Conservation (phyloP, 2,888 invertebrate species). For the Baccha elongata region DNA sequence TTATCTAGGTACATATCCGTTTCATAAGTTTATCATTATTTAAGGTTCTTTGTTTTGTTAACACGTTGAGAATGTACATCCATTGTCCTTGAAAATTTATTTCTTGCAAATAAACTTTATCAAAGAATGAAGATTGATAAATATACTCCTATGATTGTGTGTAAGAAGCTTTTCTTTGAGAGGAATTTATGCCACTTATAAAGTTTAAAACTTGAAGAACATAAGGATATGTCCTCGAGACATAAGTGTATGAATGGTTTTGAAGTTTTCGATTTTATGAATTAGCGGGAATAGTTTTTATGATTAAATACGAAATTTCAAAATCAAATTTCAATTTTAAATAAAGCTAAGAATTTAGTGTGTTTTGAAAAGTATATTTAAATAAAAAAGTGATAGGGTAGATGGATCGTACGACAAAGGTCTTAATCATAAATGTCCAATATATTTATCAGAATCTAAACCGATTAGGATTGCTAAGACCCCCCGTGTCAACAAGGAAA, state of each 20-base stretch:
- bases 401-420: too few species aligned
- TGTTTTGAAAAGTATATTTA: too few species aligned
- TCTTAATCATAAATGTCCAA: too few species aligned
- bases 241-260: neutral
- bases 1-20: too few species aligned
- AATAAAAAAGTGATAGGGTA: too few species aligned
- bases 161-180: neutral
- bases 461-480: too few species aligned
- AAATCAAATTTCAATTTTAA: neutral
- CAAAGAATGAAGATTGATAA: neutral
- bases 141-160: neutral
- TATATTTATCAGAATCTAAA: too few species aligned
- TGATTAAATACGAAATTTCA: neutral
- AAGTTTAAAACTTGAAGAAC: conserved; percentile 2
- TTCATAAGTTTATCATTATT: conserved; percentile 48
- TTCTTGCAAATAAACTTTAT: neutral
- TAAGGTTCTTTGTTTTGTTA: conserved; percentile 22
- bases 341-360: too few species aligned
- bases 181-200: neutral
- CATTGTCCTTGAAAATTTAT: neutral
- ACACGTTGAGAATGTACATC: neutral
- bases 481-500: too few species aligned
- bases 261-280: neutral
- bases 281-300: neutral
- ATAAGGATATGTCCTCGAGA: neutral